Base-by-base conservation (phyloP, 2,113 vertebrate genomes). In the Chitala chitala region DNA sequence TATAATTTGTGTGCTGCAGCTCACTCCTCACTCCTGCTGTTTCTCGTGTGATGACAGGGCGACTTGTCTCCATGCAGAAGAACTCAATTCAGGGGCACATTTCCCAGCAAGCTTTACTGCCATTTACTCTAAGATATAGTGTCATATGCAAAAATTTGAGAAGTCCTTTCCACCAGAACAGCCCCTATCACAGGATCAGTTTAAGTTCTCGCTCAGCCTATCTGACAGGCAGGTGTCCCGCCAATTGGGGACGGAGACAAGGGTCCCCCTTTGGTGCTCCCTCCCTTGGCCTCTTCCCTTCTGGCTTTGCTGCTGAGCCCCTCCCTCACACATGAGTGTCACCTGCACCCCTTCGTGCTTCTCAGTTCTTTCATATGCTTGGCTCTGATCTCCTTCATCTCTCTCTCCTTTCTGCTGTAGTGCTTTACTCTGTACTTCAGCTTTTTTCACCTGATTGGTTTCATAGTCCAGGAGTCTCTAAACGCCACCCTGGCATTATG, bases 241-340 rank as follows among this genome's bases (percentile, higher is more conserved):
- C 31, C 13, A 33, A 82, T 85, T 79, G 85, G 69, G 80, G 86
- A 48, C 40, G 33, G 44, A 72, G 71, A 42, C 15, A 29, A 3
- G 40, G 22, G 22, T 44, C 22, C 64, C 69, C 5, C 71, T 22
- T 33, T 58, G 53, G 40, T 2, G 22, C 54, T 55, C 54, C 1
- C 8, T 31, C 46, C 61, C 55, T 55, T 72, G 71, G 26, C 54
- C 33, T 69, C 48, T 54, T 48, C 59, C 46, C 38, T n/a, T 59
- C 54, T 38, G 2, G 54, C n/a, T n/a, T n/a, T n/a, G n/a, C n/a
- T n/a, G n/a, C n/a, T 42, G 12, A 9, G 70, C 22, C 53, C 24
- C 53, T 22, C 10, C 1, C 0, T 46, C 7, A 17, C 29, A 26
- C 54, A 1, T 5, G 40, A 1, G 40, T 26, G 22, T 17, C 24